Base-by-base conservation (phyloP, 2,113 vertebrate species). In the Sorex araneus region DNA sequence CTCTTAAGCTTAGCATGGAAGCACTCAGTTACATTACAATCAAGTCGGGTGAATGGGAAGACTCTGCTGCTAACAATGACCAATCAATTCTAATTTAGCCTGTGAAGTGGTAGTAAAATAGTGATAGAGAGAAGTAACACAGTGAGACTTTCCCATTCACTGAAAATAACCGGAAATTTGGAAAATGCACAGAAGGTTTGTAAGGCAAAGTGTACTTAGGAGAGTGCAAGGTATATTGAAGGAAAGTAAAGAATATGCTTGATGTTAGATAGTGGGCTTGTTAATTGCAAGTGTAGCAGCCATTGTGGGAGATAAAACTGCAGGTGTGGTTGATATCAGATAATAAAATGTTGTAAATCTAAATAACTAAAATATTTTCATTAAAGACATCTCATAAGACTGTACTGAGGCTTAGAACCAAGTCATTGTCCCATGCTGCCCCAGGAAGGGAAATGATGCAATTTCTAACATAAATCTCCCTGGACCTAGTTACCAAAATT, bases 141-240 rank as follows among this genome's bases (percentile, higher is more conserved):
- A 66, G 11, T 15, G 57, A 32, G 28, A 28, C 16, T 45, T 85
- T 57, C 6, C 25, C n/a, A 40, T 8, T 10, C 63, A 81, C 45
- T 81, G 45, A n/a, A 86, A 90, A 81, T 36, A 81, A 81, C 64
- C 45, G 27, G 28, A 36, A 70, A 43, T 63, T 21, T 50, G n/a
- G 21, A 78, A 40, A 60, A 82, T 32, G 8, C 23, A 40, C 30
- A 63, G 34, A 75, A 60, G 12, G 34, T 67, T 87, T 43, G 9
- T 69, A 30, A 69, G 25, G 13, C 30, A 64, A 18, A 47, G 18
- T 19, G 64, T 40, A 13, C 32, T 1, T 27, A 27, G 21, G 30
- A 23, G 4, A 74, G 3, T 11, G 16, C 13, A 45, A 63, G 64
- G 27, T 28, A 64, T 32, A 71, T n/a, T 50, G 19, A 21, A 43